Base-by-base conservation (phyloP, 2,888 invertebrate genomes). In the Pyralis farinalis region DNA sequence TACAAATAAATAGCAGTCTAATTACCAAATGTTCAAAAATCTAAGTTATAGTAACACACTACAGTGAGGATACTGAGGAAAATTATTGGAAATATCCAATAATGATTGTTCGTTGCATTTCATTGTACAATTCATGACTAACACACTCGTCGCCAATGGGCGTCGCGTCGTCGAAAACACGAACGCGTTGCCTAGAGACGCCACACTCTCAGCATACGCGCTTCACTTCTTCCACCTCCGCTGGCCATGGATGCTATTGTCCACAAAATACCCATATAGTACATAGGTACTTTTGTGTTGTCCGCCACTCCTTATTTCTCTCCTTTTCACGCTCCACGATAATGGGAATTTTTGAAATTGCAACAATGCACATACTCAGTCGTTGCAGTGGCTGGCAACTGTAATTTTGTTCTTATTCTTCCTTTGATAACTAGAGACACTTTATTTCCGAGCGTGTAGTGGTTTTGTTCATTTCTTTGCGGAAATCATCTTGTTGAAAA, bases 271-370 rank as follows among this genome's bases (percentile, higher is more conserved):
- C 34, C 39, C 28, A 34, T 28, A 34, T 34, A 40, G 22, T 34
- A 10, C 22, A 31, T 31, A 12, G 11, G 22, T 37, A 29, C 37
- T 27, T 49, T 49, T 49, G 47, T 47, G 79, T 85, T 82, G 84
- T 83, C 76, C 75, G 69, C 58, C 58, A 55, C 65, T 81, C 66
- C 81, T 80, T 84, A 83, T 83, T 80, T 81, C 71, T 76, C 71
- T 75, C 69, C 75, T 73, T 74, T 82, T 78, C 77, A 69, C 76
- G 71, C 77, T 79, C 63, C 54, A 75, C 76, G 62, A 74, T 86
- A 85, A 84, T 84, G 71, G 84, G 81, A 82, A 86, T 86, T 82
- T 86, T 75, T 84, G 79, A 84, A 86, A 87, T 85, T 83, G 83
- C 84, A 80, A 86, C 84, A 84, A 86, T 84, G 81, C 83, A 82